Evolutionary conservation across 2,888 invertebrate species (phyloP).

Genomic region (Hypsopygia costalis): DNA sequence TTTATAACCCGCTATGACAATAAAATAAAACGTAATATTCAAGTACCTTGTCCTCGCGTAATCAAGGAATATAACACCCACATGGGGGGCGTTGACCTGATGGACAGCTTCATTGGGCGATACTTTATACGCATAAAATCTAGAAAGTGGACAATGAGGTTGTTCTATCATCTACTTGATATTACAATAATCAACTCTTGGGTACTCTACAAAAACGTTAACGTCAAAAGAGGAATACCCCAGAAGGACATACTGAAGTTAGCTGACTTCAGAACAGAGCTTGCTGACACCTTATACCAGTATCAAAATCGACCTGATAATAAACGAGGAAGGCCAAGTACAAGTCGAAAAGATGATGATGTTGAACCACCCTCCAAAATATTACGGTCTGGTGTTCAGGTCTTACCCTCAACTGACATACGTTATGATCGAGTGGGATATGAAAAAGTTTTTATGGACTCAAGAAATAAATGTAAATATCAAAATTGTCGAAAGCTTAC

Average conservation of each 20-base stretch:
- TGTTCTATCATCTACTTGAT: conserved; percentile 34
- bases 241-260: conserved; percentile 25
- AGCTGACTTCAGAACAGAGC: conserved; percentile 19
- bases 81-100: conserved; percentile 23
- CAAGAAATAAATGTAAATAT: conserved; percentile 32
- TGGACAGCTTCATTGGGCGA: conserved; percentile 34
- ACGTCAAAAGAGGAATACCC: conserved; percentile 28
- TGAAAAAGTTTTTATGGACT: conserved; percentile 32
- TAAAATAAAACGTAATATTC: conserved; percentile 30
- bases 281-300: conserved; percentile 14
- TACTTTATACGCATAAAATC: conserved; percentile 32
- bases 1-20: conserved; percentile 30
- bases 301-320: conserved; percentile 7
- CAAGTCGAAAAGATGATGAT: conserved; percentile 2
- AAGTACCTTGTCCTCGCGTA: conserved; percentile 31
- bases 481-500: conserved; percentile 32
- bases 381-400: conserved; percentile 30
- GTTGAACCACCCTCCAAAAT: conserved; percentile 19
- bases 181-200: conserved; percentile 37
- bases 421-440: conserved; percentile 31
- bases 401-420: conserved; percentile 29
- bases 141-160: conserved; percentile 30
- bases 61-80: conserved; percentile 20
- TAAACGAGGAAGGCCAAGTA: conserved; percentile 13
- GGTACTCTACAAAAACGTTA: conserved; percentile 35